phyloP scores from a whole-genome alignment of 2,888 invertebrate genomes.

The Patella ulyssiponensis region DNA sequence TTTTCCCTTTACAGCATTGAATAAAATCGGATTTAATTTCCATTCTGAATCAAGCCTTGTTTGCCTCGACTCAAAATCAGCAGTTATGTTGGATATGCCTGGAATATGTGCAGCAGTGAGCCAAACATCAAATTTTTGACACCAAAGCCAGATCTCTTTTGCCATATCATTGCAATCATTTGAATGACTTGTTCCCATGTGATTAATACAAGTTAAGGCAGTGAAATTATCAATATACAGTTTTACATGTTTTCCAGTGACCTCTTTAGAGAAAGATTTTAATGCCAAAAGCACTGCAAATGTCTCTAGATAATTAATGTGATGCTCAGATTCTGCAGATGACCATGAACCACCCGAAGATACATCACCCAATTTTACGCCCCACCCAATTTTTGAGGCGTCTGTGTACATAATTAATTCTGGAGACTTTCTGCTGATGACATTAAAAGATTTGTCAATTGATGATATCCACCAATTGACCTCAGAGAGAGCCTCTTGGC shows the following conservation, averaged over 20 bases:
- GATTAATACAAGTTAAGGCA: conserved; percentile 2
- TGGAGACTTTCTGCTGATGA: conserved; percentile 5
- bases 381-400: conserved; percentile 18
- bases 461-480: neutral
- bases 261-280: neutral
- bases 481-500: neutral
- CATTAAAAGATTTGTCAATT: neutral
- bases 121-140: conserved; percentile 16
- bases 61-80: conserved; percentile 19
- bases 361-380: conserved; percentile 9
- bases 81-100: conserved; percentile 21
- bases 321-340: neutral
- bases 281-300: conserved; percentile 13
- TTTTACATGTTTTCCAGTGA: conserved; percentile 12
- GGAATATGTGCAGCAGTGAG: conserved; percentile 21
- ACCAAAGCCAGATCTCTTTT: too few species aligned
- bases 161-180: neutral
- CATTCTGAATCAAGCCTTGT: too few species aligned
- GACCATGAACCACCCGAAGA: conserved; percentile 8
- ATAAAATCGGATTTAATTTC: neutral
- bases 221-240: conserved; percentile 18
- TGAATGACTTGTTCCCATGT: too few species aligned
- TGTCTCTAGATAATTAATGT: conserved; percentile 21
- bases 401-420: conserved; percentile 11
- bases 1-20: neutral